Evolutionary conservation across 35 echinoderm and acorn worm species (phyloP).

Genomic region (Heliocidaris erythrogramma): DNA sequence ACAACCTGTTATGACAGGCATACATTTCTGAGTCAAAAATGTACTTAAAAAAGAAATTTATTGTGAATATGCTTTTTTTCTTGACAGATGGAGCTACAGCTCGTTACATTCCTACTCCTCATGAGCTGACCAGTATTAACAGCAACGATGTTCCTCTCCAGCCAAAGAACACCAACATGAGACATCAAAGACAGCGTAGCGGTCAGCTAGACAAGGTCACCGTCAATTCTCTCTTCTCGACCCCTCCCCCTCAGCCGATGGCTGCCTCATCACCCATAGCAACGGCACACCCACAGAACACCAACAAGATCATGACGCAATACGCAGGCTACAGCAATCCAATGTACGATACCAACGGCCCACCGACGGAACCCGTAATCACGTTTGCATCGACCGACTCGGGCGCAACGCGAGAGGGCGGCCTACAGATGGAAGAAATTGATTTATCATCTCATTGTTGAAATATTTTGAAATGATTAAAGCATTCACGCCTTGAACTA

Average conservation of each 20-base stretch:
- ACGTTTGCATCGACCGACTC: background rate
- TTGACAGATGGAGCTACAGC: background rate
- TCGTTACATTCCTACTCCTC: background rate
- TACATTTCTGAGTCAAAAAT: too few relatives aligned
- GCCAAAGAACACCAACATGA: slow-evolving; percentile 39
- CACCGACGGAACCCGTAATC: background rate
- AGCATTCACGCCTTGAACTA: background rate
- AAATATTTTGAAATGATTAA: background rate
- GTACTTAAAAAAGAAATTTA: too few relatives aligned
- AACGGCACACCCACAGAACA: slow-evolving; percentile 32
- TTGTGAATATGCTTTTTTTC: too few relatives aligned
- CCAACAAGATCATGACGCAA: slow-evolving; percentile 27
- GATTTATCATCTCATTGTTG: slow-evolving; percentile 18
- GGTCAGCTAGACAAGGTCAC: slow-evolving; percentile 41
- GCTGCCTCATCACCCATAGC: slow-evolving; percentile 11
- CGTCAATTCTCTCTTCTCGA: slow-evolving; percentile 18
- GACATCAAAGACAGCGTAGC: slow-evolving; percentile 25
- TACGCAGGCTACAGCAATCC: slow-evolving; percentile 37
- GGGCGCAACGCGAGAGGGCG: background rate
- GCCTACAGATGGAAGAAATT: slow-evolving; percentile 13
- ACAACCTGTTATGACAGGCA: too few relatives aligned
- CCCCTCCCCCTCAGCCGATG: background rate
- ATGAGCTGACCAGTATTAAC: slow-evolving; percentile 17
- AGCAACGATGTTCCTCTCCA: slow-evolving; percentile 35
- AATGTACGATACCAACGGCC: slow-evolving; percentile 7